These are phyloP conservation scores for Cephonodes hylas DNA, from an alignment of 2,888 invertebrate genomes.

Conservation along the genomic window DNA sequence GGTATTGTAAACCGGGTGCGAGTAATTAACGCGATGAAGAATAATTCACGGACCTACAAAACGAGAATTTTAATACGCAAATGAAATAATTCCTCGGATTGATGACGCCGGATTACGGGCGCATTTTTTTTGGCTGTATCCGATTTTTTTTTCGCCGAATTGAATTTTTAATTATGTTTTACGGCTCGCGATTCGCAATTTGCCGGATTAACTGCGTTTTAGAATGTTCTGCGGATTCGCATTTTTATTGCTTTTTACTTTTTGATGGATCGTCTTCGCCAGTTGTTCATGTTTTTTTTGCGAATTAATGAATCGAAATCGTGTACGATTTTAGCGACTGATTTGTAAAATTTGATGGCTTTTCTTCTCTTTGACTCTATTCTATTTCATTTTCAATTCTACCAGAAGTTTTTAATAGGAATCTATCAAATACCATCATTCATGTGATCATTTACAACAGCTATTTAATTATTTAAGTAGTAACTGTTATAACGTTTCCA, in stretches of 20 bases:
- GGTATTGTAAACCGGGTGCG: conserved; percentile 58
- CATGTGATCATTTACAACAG: too few species aligned
- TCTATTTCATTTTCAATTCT: background rate
- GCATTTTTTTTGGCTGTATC: conserved; percentile 21
- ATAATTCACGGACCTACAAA: conserved; percentile 77
- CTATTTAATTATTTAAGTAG: too few species aligned
- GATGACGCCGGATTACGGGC: conserved; percentile 70
- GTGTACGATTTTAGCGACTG: background rate
- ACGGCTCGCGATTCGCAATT: conserved; percentile 76
- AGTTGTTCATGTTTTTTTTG: background rate
- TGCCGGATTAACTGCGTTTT: conserved; percentile 70
- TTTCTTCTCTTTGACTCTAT: background rate
- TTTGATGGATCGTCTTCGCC: conserved; percentile 31
- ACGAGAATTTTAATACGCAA: conserved; percentile 79
- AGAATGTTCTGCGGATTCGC: conserved; percentile 40
- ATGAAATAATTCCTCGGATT: conserved; percentile 80
- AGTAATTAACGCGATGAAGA: conserved; percentile 72
- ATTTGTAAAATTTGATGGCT: background rate
- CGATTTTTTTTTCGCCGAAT: conserved; percentile 56
- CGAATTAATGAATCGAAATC: background rate
- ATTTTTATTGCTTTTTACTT: conserved; percentile 35
- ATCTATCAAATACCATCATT: too few species aligned
- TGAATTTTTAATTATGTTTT: conserved; percentile 80
- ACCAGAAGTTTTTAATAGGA: too few species aligned
- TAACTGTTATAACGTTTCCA: too few species aligned